These are phyloP conservation scores for Chrysolina oricalcia DNA, from an alignment of 2,888 invertebrate species.

Conservation along the genomic window DNA sequence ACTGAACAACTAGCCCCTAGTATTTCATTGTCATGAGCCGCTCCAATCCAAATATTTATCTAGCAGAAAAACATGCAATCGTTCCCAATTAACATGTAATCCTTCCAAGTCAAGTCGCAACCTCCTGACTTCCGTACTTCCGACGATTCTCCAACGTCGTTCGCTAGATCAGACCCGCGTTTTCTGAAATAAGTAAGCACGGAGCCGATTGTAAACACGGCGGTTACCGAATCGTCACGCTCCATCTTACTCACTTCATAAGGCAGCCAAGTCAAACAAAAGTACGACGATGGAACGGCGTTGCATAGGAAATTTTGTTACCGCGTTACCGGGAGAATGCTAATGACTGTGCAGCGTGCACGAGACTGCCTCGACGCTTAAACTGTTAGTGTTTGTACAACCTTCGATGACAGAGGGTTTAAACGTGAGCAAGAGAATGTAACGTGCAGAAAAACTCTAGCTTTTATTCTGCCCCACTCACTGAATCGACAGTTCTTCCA, in stretches of 20 bases:
- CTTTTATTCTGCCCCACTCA: too few relatives aligned
- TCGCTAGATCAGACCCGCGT: not conserved
- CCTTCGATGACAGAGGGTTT: not conserved
- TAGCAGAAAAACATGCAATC: slow-evolving; percentile 27
- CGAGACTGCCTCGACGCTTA: not conserved
- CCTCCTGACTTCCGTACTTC: slow-evolving; percentile 22
- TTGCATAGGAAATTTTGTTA: slow-evolving; percentile 46
- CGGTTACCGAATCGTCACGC: slow-evolving; percentile 53
- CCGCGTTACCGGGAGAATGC: slow-evolving; percentile 47
- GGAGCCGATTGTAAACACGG: slow-evolving; percentile 50
- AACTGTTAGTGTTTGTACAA: not conserved
- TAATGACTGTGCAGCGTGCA: slow-evolving; percentile 35
- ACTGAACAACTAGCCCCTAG: too few relatives aligned
- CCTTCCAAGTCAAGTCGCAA: slow-evolving; percentile 3
- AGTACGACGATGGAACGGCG: slow-evolving; percentile 32
- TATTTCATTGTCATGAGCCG: not conserved
- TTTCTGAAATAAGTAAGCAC: slow-evolving; percentile 34
- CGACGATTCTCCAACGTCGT: slow-evolving; percentile 31
- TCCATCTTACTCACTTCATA: slow-evolving; percentile 56
- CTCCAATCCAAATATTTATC: slow-evolving; percentile 33
- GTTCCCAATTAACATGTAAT: slow-evolving; percentile 23
- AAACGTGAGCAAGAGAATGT: too few relatives aligned
- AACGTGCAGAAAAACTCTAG: too few relatives aligned
- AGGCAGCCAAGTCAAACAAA: slow-evolving; percentile 52
- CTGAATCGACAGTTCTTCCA: too few relatives aligned